Evolutionary conservation across 2,888 invertebrate species (phyloP), one percentile per base, ranked within the genome.

Genomic region (Hesperia comma): DNA sequence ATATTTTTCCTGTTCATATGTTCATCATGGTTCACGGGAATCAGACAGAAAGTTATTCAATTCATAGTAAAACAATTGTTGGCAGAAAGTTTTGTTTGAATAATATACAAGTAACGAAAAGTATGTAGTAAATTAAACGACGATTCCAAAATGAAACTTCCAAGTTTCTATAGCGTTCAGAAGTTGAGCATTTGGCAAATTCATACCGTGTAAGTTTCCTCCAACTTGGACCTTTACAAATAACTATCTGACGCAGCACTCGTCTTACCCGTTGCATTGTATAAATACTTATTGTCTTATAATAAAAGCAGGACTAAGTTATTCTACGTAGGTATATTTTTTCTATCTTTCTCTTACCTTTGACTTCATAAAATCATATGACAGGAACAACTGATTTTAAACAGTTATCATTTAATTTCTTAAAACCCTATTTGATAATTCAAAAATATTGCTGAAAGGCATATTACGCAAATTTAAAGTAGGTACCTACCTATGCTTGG

Each of bases 151-250:
- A 49, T 49, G 40, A 57, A 15, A 41, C 19, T 19, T 56, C 17
- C 26, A 57, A 63, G 63, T 63, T 63, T 57, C 56, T 26, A 63
- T 63, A 33, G 49, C 49, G n/a, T 51, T 61, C 61, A 40, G 26
- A 63, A 63, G 56, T 56, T 49, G 46, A 56, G 15, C 63, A 37
- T 43, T 63, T 57, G 56, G 63, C 63, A 63, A 63, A 63, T 63
- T 63, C 56, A 63, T 63, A 63, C 63, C 55, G 56, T 57, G 37
- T 33, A 57, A 63, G 56, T 63, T 63, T 58, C 21, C 56, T 63
- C 21, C 46, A 57, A 46, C 46, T 49, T 63, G 12, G 57, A 63
- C 46, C 55, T 63, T 26, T 53, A 21, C 37, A 63, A 63, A 63
- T 46, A 49, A 56, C 53, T 53, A 49, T 49, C 12, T 12, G 49